Evolutionary conservation across 2,888 invertebrate species (phyloP), one percentile per base, ranked within the genome.

Genomic region (Callyntrura guangdongensis): DNA sequence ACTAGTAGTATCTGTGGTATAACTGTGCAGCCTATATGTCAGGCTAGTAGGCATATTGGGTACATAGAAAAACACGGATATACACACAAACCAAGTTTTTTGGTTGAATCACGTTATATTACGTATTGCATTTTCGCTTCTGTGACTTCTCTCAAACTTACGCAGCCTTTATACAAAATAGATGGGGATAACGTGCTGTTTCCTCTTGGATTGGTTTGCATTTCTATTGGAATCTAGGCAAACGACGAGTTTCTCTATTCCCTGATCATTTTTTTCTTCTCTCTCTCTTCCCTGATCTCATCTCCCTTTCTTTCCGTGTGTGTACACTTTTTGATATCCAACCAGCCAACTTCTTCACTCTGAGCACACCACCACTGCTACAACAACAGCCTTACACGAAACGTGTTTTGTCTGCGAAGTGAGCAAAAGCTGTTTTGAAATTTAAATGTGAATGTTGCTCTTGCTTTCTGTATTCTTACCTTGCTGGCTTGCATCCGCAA

Each of bases 361-460:
- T 53, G 6, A 11, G 6, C 72, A 17, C 9, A 25, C 64, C 12
- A 3, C 14, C 47, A 47, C 47, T 47, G 14, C 14, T 27, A 1
- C 36, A 4, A 36, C 36, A n/a, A 36, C 36, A 36, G 6, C 36
- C 36, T 36, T 36, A 6, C 20, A 22, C 12, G 49, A 74, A 72
- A 85, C 72, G 59, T 85, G 85, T 86, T 86, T 86, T 77, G 47
- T 77, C 47, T 59, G 64, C 22, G 72, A 61, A 36, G 14, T 36
- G 22, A 22, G 74, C 47, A 17, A 22, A 74, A 86, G 74, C 77
- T 86, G 77, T 45, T 81, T 87, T 87, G 81, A 87, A 87, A 86
- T 86, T 86, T 79, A 79, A 87, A 87, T 87, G 67, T 36, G 67
- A 64, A 27, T 81, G 53, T 67, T 49, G 79, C 69, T 67, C 77